Base-by-base conservation (phyloP, 2,797 vertebrate species). In the Eulemur albifrons region DNA sequence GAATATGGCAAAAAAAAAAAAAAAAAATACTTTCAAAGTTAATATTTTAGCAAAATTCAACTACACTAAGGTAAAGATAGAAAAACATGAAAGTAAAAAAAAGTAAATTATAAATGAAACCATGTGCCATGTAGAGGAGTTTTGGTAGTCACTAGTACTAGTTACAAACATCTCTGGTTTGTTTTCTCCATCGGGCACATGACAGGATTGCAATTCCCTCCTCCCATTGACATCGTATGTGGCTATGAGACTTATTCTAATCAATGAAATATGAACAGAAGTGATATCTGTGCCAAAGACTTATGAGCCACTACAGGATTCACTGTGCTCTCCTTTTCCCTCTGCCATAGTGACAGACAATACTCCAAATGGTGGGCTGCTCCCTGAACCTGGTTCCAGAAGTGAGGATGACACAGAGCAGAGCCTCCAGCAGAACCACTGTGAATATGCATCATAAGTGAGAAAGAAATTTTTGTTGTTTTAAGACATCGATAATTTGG, bases 21-120 rank as follows among this genome's bases (percentile, higher is more conserved):
- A 50, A 50, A 90, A 79, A 93, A 83, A 43, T 54, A 87, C 18
- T 48, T 81, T 81, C 17, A 59, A 73, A 59, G 59, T 61, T 52
- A 92, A 45, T 61, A 94, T 63, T 92, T 88, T 79, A 79, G 21
- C 35, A 76, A 88, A 91, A 83, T 65, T 75, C 54, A 83, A 87
- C 20, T 20, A 61, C 84, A 73, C 45, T 88, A 87, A 45, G 38
- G 25, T 81, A 93, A 93, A 67, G 25, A 50, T 67, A 88, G 54
- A 83, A 82, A 93, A 80, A 32, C 4, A 73, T 75, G n/a, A 75
- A 93, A 82, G 5, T 90, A 77, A 65, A 95, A 90, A 90, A 63
- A 35, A 89, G 4, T 18, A 94, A 92, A 40, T 40, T 14, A 67
- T 87, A 94, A 69, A 61, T 85, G 45, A 92, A 94, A 81, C 27